Base-by-base conservation (phyloP, 2,113 vertebrate species). In the Sciurus niger region DNA sequence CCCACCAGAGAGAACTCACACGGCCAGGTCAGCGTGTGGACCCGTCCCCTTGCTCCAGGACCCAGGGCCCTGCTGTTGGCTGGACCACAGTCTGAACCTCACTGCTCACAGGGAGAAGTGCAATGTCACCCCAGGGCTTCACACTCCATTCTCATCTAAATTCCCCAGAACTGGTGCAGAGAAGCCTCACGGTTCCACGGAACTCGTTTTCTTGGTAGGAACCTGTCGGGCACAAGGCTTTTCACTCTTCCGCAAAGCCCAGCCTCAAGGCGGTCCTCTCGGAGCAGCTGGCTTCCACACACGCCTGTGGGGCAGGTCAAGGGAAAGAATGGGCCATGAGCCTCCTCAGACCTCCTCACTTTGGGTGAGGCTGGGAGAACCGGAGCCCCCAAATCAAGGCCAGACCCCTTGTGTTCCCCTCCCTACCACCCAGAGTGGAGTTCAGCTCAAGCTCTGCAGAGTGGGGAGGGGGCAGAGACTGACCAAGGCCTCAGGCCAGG, bases 251-350 rank as follows among this genome's bases (percentile, higher is more conserved):
- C 0, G 30, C 0, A 14, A 89, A 72, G n/a, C 12, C 7, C 28
- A 60, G 80, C 12, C 67, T 84, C 74, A 13, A 0, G 4, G 2
- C 5, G 13, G 30, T 37, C 58, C 32, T 40, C 94, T 51, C 32
- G 22, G 67, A 89, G 55, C 34, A 83, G 55, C 8, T 10, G 4
- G 17, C 4, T 0, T 24, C 70, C 51, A 17, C 10, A 18, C 5
- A 16, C 2, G 8, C 24, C 78, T 77, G 32, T 6, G 51, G 88
- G n/a, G 14, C 1, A 1, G 60, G 24, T 3, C 20, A 10, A 1
- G 11, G 4, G 2, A 30, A 76, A 70, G 63, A 34, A 6, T 0
- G 34, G 24, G 37, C 12, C 1, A 12, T 6, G 2, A 2, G 1
- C 17, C 55, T n/a, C 32, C 48, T 14, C 13, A 24, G 30, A 25